phyloP scores from a whole-genome alignment of 2,888 invertebrate species.

The Tinea trinotella region DNA sequence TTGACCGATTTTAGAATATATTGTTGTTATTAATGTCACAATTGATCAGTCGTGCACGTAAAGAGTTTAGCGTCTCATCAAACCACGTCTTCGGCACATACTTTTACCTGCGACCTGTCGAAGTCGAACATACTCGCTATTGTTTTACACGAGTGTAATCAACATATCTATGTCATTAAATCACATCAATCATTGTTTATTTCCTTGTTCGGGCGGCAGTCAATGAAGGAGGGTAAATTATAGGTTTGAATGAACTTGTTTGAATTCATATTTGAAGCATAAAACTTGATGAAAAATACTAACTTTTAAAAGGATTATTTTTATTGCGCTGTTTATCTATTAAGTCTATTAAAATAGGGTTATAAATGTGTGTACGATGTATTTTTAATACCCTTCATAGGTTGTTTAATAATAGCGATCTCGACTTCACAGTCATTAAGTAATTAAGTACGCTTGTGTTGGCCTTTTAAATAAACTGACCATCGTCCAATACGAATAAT shows the following conservation, averaged over 20 bases:
- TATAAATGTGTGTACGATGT: too few species aligned
- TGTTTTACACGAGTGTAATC: constrained; percentile 11
- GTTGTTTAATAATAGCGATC: too few species aligned
- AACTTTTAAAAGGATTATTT: too few species aligned
- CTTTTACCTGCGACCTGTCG: constrained; percentile 15
- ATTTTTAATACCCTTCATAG: too few species aligned
- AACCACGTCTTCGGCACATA: not conserved
- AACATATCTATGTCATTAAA: constrained; percentile 14
- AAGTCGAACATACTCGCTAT: not conserved
- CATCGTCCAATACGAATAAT: not conserved
- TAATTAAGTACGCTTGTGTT: not conserved
- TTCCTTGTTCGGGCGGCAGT: constrained; percentile 9
- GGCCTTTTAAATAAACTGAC: not conserved
- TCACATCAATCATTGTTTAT: constrained; percentile 14
- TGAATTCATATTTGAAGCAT: not conserved
- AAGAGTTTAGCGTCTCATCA: not conserved
- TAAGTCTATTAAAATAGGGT: too few species aligned
- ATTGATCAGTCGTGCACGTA: constrained; percentile 9
- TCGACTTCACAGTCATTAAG: too few species aligned
- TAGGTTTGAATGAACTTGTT: constrained; percentile 13
- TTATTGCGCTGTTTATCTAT: too few species aligned
- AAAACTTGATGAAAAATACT: too few species aligned
- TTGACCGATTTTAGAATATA: not conserved
- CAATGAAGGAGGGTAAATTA: constrained; percentile 11
- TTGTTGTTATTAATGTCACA: constrained; percentile 11